Percentiles rank a stretch among this genome's conserved stretches.
Evolutionary conservation across 2,797 vertebrate species (phyloP).

Genomic region (Sylvia borin): DNA sequence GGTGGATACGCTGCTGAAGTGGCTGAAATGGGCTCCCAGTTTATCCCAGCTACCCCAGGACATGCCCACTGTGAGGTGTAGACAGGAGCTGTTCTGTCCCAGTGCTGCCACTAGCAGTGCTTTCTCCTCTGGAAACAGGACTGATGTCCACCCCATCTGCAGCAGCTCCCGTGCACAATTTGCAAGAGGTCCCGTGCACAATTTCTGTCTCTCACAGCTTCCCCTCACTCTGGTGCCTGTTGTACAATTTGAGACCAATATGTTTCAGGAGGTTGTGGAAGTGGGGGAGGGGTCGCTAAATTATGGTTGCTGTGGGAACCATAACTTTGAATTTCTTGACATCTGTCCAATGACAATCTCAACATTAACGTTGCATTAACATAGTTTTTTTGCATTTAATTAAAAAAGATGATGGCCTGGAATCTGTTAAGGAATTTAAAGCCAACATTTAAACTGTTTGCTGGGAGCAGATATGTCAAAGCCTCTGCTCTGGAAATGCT

Average conservation of each 20-base stretch:
- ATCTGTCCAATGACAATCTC: conserved; percentile 77
- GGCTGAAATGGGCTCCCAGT: neutral
- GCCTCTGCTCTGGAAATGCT: conserved; percentile 59
- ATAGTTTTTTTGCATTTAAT: conserved; percentile 77
- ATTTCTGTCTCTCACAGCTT: neutral
- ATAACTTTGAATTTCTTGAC: conserved; percentile 77
- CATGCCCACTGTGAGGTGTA: neutral
- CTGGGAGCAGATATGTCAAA: conserved; percentile 69
- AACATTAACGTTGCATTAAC: conserved; percentile 77
- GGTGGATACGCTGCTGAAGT: neutral
- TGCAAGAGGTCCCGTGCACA: accelerated
- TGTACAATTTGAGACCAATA: conserved; percentile 44
- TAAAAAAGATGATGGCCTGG: conserved; percentile 76
- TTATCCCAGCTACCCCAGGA: neutral
- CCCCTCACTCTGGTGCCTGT: neutral
- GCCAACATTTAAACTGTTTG: conserved; percentile 74
- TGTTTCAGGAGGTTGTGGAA: conserved; percentile 49
- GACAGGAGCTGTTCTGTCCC: neutral
- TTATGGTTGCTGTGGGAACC: conserved; percentile 76
- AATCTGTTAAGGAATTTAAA: conserved; percentile 78
- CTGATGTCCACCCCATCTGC: neutral
- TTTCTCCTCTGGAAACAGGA: neutral
- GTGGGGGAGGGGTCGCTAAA: conserved; percentile 46
- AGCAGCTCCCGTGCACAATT: neutral
- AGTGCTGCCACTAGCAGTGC: neutral